These are phyloP conservation scores for Macropodus opercularis DNA, from an alignment of 2,797 vertebrate genomes.

Conservation along the genomic window DNA sequence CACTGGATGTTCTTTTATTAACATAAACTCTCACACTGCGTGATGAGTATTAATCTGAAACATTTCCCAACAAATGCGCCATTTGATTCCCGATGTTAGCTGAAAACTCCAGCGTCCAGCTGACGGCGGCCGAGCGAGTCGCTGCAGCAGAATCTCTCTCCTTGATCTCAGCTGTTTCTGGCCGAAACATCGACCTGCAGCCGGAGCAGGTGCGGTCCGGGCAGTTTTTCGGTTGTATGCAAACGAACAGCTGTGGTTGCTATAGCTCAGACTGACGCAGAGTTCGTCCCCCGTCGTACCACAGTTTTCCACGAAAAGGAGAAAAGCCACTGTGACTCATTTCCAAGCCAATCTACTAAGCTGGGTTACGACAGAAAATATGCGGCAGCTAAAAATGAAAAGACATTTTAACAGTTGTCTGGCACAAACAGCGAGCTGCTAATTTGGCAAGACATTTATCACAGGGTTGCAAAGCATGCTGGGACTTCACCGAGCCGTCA, in stretches of 20 bases:
- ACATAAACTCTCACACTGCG: not conserved
- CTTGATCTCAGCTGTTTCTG: no score
- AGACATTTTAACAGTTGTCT: not conserved
- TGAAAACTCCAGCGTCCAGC: not conserved
- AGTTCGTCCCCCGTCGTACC: not conserved
- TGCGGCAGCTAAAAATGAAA: not conserved
- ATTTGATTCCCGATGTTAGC: not conserved
- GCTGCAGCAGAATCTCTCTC: no score
- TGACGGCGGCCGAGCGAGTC: no score
- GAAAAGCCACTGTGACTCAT: not conserved
- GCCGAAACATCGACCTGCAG: no score
- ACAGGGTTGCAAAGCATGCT: not conserved
- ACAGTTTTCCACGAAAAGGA: not conserved
- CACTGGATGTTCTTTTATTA: not conserved
- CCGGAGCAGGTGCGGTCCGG: no score
- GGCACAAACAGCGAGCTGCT: conserved; percentile 1
- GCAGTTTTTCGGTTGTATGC: no score
- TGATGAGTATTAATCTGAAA: not conserved
- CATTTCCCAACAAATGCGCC: not conserved
- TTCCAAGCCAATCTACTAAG: not conserved
- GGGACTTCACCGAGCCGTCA: not conserved
- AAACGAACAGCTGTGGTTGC: conserved; percentile 33
- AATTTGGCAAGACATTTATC: conserved; percentile 4
- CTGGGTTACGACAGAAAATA: not conserved
- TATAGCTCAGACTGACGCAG: conserved; percentile 19